phyloP scores from a whole-genome alignment of 2,797 vertebrate species.

The Varecia variegata region DNA sequence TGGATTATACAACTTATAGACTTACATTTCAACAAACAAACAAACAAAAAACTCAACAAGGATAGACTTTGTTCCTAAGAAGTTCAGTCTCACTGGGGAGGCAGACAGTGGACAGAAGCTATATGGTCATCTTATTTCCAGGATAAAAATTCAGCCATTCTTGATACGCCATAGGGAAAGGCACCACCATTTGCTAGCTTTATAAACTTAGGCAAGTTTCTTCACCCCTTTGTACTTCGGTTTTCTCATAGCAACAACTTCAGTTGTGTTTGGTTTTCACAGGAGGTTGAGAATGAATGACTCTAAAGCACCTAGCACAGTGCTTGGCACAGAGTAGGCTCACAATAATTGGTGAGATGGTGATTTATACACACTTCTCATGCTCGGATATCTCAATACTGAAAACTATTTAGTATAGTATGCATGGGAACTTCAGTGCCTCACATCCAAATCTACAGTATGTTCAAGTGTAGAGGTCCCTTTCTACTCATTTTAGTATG shows the following conservation, averaged over 20 bases:
- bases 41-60: neutral
- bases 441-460: neutral
- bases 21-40: neutral
- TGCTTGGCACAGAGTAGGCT: neutral
- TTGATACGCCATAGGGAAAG: accelerated
- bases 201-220: neutral
- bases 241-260: neutral
- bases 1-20: neutral
- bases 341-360: neutral
- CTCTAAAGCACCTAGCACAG: accelerated
- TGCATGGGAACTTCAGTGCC: neutral
- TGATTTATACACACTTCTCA: neutral
- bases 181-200: neutral
- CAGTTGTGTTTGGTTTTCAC: neutral
- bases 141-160: neutral
- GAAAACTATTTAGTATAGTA: neutral
- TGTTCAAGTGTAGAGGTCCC: neutral
- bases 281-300: neutral
- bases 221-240: neutral
- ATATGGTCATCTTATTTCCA: neutral
- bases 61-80: too few species aligned
- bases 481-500: neutral
- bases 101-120: neutral
- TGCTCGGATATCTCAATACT: neutral
- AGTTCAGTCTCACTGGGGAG: neutral